phyloP scores from a whole-genome alignment of 2,113 vertebrate genomes.

The Clinocottus analis region DNA sequence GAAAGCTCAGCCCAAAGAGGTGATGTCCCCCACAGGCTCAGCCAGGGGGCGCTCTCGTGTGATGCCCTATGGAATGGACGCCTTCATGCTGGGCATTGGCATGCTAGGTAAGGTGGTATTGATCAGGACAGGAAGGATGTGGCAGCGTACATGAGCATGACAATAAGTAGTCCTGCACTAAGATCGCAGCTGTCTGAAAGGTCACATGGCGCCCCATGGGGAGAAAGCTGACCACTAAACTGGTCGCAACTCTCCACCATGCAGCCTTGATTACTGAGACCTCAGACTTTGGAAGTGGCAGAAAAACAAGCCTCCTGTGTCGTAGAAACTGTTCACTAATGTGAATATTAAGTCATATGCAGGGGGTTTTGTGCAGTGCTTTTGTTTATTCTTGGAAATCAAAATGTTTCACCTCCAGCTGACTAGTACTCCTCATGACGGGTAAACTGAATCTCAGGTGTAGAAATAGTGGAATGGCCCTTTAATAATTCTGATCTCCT shows the following conservation, averaged over 20 bases:
- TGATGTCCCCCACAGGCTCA: conserved; percentile 98
- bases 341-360: background rate
- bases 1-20: conserved; percentile 99
- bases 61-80: conserved; percentile 99
- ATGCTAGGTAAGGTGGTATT: conserved; percentile 93
- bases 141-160: conserved; percentile 20
- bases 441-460: background rate
- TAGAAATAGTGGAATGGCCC: background rate
- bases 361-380: background rate
- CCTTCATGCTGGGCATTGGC: conserved; percentile 99
- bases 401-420: background rate
- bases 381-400: background rate
- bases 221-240: conserved; percentile 50
- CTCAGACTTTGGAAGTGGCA: background rate
- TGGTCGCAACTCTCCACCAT: background rate
- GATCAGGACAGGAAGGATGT: conserved; percentile 62
- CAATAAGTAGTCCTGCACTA: conserved; percentile 2
- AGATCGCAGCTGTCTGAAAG: conserved; percentile 45
- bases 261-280: conserved; percentile 9
- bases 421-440: no score
- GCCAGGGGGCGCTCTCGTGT: conserved; percentile 96
- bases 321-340: background rate
- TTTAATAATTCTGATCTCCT: background rate
- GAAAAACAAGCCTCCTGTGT: no score
- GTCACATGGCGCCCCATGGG: conserved; percentile 32